phyloP scores from a whole-genome alignment of 2,888 invertebrate genomes.

The Meganola albula region DNA sequence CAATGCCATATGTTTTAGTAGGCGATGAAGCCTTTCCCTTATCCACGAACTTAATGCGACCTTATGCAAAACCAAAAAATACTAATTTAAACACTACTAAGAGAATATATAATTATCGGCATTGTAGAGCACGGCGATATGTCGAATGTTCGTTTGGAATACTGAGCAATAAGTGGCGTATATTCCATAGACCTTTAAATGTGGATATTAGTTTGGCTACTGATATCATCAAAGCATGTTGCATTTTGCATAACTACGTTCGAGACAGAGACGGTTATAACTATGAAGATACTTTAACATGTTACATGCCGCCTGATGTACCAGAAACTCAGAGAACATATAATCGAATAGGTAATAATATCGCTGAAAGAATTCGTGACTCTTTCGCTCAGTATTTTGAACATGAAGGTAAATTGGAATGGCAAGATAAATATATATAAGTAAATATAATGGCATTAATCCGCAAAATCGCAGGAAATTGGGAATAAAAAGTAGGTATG shows the following conservation, averaged over 20 bases:
- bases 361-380: too few species aligned
- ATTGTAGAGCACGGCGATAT: constrained; percentile 11
- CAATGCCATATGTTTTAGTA: constrained; percentile 9
- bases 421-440: too few species aligned
- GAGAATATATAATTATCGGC: constrained; percentile 9
- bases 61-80: constrained; percentile 7
- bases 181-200: constrained; percentile 24
- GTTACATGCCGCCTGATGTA: too few species aligned
- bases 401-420: too few species aligned
- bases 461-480: too few species aligned
- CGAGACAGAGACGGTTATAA: constrained; percentile 26
- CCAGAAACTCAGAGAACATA: too few species aligned
- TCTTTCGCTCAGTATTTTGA: too few species aligned
- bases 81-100: constrained; percentile 6
- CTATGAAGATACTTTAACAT: too few species aligned
- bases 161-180: constrained; percentile 16
- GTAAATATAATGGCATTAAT: too few species aligned
- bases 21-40: constrained; percentile 10
- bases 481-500: too few species aligned
- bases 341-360: too few species aligned
- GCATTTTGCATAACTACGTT: constrained; percentile 22
- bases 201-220: constrained; percentile 16
- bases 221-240: constrained; percentile 21
- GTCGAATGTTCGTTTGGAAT: constrained; percentile 18
- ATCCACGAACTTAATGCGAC: constrained; percentile 3